These are phyloP conservation scores for Drosophila kuntzei DNA, from an alignment of 2,888 invertebrate species.

Conservation along the genomic window DNA sequence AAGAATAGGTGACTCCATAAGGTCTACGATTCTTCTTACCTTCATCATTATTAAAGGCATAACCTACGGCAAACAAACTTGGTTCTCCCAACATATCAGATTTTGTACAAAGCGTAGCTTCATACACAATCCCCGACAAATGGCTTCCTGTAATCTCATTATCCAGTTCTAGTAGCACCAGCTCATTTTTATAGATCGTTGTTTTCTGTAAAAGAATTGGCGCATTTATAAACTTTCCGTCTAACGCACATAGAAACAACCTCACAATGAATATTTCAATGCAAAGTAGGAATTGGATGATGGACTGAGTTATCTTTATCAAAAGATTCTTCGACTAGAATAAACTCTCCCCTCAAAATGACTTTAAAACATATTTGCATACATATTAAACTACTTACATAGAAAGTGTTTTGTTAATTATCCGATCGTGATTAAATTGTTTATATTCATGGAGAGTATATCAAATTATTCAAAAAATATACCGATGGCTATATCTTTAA, in stretches of 20 bases:
- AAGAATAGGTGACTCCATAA: neutral
- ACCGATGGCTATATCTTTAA: neutral
- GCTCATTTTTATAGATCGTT: conserved; percentile 1
- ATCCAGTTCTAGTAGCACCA: neutral
- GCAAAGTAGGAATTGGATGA: neutral
- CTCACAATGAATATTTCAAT: neutral
- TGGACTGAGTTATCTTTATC: neutral
- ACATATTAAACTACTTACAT: no score
- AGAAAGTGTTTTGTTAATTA: no score
- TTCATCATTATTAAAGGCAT: neutral
- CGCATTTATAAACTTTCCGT: neutral
- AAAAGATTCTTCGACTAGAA: no score
- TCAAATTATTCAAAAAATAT: no score
- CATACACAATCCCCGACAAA: neutral
- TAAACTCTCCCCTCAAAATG: no score
- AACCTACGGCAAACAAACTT: neutral
- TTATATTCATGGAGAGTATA: no score
- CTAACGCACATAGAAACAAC: neutral
- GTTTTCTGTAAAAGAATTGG: neutral
- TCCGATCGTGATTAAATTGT: no score
- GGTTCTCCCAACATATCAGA: neutral
- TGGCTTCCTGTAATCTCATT: neutral
- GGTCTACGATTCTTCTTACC: neutral
- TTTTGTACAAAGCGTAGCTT: neutral
- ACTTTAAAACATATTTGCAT: neutral